Evolutionary conservation across 2,888 invertebrate genomes (phyloP).

Genomic region (Synergus umbraculus): DNA sequence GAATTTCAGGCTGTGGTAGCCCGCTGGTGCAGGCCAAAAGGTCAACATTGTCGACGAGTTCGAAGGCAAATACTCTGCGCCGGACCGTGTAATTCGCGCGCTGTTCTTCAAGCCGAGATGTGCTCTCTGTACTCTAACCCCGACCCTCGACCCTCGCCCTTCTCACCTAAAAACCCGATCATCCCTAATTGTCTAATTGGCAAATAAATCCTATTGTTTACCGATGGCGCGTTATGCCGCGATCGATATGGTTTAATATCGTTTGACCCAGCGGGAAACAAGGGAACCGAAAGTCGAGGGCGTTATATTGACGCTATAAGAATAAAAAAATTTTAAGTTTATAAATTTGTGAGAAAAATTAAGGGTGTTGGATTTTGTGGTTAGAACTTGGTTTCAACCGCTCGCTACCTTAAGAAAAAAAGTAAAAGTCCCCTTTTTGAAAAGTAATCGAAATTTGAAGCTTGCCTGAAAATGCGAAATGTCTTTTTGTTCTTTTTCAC

Average conservation of each 20-base stretch:
- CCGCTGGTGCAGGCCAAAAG: slow-evolving; percentile 74
- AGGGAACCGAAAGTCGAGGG: neutral
- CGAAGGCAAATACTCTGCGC: slow-evolving; percentile 72
- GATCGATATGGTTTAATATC: slow-evolving; percentile 17
- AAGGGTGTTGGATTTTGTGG: too few species aligned
- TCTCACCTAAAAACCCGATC: slow-evolving; percentile 46
- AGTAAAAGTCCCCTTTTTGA: too few species aligned
- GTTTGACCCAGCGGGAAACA: neutral
- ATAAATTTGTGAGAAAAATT: too few species aligned
- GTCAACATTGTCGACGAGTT: slow-evolving; percentile 73
- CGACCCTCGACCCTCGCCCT: slow-evolving; percentile 47
- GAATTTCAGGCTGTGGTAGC: slow-evolving; percentile 64
- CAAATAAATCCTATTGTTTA: slow-evolving; percentile 74
- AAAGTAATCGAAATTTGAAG: neutral
- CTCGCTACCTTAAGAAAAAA: too few species aligned
- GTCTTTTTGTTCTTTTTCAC: neutral
- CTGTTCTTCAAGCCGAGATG: slow-evolving; percentile 49
- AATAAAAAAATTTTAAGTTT: too few species aligned
- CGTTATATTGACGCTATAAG: too few species aligned
- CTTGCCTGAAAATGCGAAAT: neutral
- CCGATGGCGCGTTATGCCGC: slow-evolving; percentile 52
- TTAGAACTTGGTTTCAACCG: too few species aligned
- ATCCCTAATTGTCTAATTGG: slow-evolving; percentile 72
- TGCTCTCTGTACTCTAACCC: slow-evolving; percentile 4
- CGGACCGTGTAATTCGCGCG: slow-evolving; percentile 71